These are phyloP conservation scores for Drosophila suzukii DNA, from an alignment of 1,140 invertebrate genomes.

Conservation along the genomic window DNA sequence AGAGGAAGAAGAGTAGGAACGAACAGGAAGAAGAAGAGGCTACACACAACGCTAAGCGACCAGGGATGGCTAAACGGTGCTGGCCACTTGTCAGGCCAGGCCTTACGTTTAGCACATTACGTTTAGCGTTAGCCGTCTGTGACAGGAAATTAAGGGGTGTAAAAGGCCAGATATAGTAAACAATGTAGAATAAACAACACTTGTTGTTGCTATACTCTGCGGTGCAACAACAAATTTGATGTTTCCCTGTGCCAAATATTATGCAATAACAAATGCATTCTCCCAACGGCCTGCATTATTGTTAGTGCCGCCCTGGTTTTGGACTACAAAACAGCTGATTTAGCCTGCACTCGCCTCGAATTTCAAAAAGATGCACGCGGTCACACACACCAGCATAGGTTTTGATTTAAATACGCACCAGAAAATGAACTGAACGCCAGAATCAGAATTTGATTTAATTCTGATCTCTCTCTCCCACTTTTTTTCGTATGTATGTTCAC, in stretches of 20 bases:
- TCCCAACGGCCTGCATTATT: conserved; percentile 8
- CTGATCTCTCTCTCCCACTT: conserved; percentile 15
- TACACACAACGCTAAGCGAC: conserved; percentile 30
- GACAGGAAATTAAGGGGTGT: neutral
- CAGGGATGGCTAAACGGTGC: conserved; percentile 10
- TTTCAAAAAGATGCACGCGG: conserved; percentile 54
- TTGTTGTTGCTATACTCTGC: neutral
- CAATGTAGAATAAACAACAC: neutral
- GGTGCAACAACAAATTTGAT: conserved; percentile 5
- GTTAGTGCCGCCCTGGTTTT: conserved; percentile 31
- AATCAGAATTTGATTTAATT: conserved; percentile 27
- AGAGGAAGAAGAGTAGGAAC: conserved; percentile 27
- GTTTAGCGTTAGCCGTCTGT: conserved; percentile 14
- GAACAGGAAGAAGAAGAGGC: conserved; percentile 8
- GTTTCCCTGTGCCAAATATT: conserved; percentile 8
- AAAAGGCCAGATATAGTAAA: neutral
- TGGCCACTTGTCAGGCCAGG: conserved; percentile 27
- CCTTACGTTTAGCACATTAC: conserved; percentile 16
- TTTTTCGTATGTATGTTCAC: conserved; percentile 19
- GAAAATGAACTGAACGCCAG: conserved; percentile 19
- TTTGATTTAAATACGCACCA: conserved; percentile 50
- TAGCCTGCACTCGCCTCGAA: conserved; percentile 34
- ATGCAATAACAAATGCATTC: conserved; percentile 38
- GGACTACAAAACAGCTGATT: conserved; percentile 41
- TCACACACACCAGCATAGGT: conserved; percentile 19